phyloP scores from a whole-genome alignment of 2,797 vertebrate genomes.

The Meda fulgida region DNA sequence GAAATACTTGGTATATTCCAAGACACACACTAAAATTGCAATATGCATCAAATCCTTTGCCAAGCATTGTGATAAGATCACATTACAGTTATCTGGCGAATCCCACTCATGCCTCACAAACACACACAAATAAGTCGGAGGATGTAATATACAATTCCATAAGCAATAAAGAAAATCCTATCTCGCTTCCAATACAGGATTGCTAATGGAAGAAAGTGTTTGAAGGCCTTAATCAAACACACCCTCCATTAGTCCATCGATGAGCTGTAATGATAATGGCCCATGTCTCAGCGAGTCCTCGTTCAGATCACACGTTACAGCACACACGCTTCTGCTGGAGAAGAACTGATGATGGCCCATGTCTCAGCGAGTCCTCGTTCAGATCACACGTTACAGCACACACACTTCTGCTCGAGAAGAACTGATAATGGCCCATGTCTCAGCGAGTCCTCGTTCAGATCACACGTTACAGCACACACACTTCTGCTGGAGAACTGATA shows the following conservation, averaged over 20 bases:
- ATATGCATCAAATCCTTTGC: background rate
- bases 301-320: too few relatives aligned
- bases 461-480: too few relatives aligned
- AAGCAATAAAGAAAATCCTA: background rate
- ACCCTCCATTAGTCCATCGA: slow-evolving; percentile 47
- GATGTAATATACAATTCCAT: slow-evolving; percentile 9
- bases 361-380: too few relatives aligned
- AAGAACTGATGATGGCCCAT: too few relatives aligned
- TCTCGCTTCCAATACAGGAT: slow-evolving; percentile 23
- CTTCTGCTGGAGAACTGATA: too few relatives aligned
- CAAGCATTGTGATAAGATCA: background rate
- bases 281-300: too few relatives aligned
- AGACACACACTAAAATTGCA: background rate
- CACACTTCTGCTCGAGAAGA: too few relatives aligned
- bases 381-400: too few relatives aligned
- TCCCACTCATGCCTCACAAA: background rate
- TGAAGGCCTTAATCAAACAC: slow-evolving; percentile 31
- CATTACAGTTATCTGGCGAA: background rate
- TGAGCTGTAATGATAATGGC: slow-evolving; percentile 9
- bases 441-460: too few relatives aligned
- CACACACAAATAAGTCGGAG: background rate
- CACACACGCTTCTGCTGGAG: too few relatives aligned
- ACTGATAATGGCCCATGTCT: too few relatives aligned
- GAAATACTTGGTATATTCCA: background rate
- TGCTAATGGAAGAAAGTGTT: slow-evolving; percentile 22